These are phyloP conservation scores for Phortica variegata DNA, from an alignment of 1,140 invertebrate species.

Conservation along the genomic window DNA sequence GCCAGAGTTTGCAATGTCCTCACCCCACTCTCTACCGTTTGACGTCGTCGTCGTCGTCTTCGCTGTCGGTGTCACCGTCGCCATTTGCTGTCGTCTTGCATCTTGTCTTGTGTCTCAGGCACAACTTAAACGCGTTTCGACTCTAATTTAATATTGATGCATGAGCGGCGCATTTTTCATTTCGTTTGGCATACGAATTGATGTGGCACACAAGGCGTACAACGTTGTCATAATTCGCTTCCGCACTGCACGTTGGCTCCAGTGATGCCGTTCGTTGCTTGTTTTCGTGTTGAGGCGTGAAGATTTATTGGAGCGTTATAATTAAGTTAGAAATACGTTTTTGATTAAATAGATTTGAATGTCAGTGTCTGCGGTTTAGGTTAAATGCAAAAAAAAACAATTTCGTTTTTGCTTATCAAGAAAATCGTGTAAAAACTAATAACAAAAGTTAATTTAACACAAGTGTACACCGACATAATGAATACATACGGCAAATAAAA, in stretches of 20 bases:
- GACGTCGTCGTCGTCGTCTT: background rate
- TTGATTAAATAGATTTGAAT: slow-evolving; percentile 17
- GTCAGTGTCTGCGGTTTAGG: too few species aligned
- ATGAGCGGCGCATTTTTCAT: slow-evolving; percentile 20
- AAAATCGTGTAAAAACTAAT: too few species aligned
- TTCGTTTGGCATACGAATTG: background rate
- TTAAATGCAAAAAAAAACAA: too few species aligned
- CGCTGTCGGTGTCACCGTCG: background rate
- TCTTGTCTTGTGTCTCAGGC: too few species aligned
- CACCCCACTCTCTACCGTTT: too few species aligned
- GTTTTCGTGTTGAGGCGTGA: slow-evolving; percentile 26
- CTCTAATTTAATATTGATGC: slow-evolving; percentile 16
- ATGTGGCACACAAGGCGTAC: background rate
- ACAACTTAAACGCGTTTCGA: background rate
- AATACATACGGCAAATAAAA: too few species aligned
- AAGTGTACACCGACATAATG: too few species aligned
- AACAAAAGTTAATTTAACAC: too few species aligned
- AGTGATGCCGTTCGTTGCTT: background rate
- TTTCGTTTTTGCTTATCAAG: too few species aligned
- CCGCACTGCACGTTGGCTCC: background rate
- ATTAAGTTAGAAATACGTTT: slow-evolving; percentile 40
- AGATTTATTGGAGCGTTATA: slow-evolving; percentile 45
- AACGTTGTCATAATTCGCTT: slow-evolving; percentile 14
- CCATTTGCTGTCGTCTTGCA: background rate
- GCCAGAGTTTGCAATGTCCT: too few species aligned